Percentiles rank a stretch among this genome's conserved stretches.
Evolutionary conservation across 1,140 invertebrate genomes (phyloP).

Genomic region (Calycopis cecrops): DNA sequence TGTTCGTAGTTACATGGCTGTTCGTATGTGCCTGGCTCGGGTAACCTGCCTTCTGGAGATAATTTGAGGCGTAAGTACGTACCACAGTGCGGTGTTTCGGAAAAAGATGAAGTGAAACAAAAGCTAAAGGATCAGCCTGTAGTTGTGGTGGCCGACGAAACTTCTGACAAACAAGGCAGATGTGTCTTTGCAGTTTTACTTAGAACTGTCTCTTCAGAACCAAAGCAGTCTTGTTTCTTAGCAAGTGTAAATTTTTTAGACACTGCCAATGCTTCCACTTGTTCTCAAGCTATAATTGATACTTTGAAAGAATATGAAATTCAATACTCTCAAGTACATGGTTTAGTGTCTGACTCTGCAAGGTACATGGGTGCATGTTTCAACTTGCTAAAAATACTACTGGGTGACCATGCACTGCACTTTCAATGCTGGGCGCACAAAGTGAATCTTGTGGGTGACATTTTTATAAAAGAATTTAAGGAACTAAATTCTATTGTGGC

Average conservation of each 20-base stretch:
- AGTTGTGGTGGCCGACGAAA: conserved; percentile 9
- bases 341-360: too few relatives aligned
- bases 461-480: conserved; percentile 7
- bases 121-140: conserved; percentile 8
- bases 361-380: neutral
- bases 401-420: too few relatives aligned
- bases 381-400: conserved; percentile 1
- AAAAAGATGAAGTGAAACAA: conserved; percentile 8
- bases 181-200: conserved; percentile 9
- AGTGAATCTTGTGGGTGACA: conserved; percentile 5
- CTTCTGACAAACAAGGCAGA: conserved; percentile 8
- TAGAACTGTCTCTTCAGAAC: conserved; percentile 10
- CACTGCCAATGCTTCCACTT: conserved; percentile 6
- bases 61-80: neutral
- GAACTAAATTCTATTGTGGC: neutral
- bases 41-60: too few relatives aligned
- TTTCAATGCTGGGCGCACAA: neutral
- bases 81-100: conserved; percentile 9
- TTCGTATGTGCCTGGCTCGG: too few relatives aligned
- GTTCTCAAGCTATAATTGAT: conserved; percentile 7
- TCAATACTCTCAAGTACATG: conserved; percentile 2
- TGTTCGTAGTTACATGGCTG: too few relatives aligned
- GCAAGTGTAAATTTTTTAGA: conserved; percentile 10
- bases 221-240: conserved; percentile 12
- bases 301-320: conserved; percentile 7